phyloP scores from a whole-genome alignment of 2,888 invertebrate species.

The Chrysina gloriosa region DNA sequence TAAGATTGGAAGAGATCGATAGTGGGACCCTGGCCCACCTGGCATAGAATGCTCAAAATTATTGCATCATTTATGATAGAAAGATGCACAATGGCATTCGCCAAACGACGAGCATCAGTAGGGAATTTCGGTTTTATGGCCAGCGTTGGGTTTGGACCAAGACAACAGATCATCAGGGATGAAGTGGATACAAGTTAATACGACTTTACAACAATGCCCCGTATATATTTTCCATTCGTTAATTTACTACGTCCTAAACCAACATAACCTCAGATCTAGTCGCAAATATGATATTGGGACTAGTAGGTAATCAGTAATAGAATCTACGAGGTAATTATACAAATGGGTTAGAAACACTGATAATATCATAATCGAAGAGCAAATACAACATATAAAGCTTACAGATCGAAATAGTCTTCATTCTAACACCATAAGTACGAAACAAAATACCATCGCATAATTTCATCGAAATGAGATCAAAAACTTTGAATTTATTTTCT shows the following conservation, averaged over 20 bases:
- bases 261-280: slow-evolving; percentile 9
- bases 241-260: background rate
- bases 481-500: background rate
- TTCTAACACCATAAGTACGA: background rate
- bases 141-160: too few species aligned
- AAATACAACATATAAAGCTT: background rate
- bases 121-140: too few species aligned
- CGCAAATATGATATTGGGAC: background rate
- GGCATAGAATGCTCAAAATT: too few species aligned
- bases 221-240: too few species aligned
- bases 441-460: too few species aligned
- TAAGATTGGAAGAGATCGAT: too few species aligned
- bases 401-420: background rate
- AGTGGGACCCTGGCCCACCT: too few species aligned
- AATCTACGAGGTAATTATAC: background rate
- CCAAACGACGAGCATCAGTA: too few species aligned
- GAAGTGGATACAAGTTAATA: background rate
- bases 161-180: too few species aligned
- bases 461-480: background rate
- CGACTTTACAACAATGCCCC: too few species aligned
- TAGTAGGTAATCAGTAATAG: background rate
- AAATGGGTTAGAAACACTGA: background rate
- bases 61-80: too few species aligned
- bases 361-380: background rate
- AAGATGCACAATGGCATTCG: too few species aligned